These are phyloP conservation scores for Amphipoea lucens DNA, from an alignment of 2,888 invertebrate species.

Conservation along the genomic window DNA sequence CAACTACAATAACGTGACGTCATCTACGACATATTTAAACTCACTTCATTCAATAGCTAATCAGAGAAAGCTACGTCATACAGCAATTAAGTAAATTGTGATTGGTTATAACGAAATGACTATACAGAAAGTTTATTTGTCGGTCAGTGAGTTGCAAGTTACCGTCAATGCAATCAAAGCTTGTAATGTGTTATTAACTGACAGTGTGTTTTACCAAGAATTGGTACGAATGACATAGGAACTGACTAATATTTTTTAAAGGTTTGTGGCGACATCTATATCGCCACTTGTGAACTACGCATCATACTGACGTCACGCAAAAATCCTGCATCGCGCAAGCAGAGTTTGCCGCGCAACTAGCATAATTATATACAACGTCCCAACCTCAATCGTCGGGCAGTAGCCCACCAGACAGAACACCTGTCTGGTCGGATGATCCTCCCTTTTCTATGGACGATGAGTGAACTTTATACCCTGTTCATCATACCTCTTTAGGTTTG, in stretches of 20 bases:
- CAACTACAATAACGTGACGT: slow-evolving; percentile 18
- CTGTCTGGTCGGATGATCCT: too few species aligned
- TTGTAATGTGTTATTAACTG: slow-evolving; percentile 20
- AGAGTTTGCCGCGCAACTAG: not conserved
- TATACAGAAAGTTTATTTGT: slow-evolving; percentile 34
- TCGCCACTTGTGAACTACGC: not conserved
- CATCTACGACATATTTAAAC: slow-evolving; percentile 31
- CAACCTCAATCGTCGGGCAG: too few species aligned
- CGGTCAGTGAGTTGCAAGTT: slow-evolving; percentile 52
- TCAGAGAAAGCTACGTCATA: slow-evolving; percentile 14
- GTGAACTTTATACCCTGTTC: too few species aligned
- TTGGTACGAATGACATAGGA: not conserved
- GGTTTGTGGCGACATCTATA: not conserved
- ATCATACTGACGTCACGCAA: not conserved
- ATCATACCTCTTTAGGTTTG: too few species aligned
- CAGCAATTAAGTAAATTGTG: slow-evolving; percentile 43
- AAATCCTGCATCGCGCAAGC: not conserved
- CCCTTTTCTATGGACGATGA: too few species aligned
- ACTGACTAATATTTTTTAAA: not conserved
- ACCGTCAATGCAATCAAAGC: slow-evolving; percentile 44
- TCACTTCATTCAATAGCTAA: slow-evolving; percentile 22
- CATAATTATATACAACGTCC: not conserved
- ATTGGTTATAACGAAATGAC: slow-evolving; percentile 38
- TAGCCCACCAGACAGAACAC: too few species aligned
- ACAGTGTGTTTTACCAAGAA: slow-evolving; percentile 36